phyloP scores from a whole-genome alignment of 1,140 invertebrate species.

The Apis dorsata region DNA sequence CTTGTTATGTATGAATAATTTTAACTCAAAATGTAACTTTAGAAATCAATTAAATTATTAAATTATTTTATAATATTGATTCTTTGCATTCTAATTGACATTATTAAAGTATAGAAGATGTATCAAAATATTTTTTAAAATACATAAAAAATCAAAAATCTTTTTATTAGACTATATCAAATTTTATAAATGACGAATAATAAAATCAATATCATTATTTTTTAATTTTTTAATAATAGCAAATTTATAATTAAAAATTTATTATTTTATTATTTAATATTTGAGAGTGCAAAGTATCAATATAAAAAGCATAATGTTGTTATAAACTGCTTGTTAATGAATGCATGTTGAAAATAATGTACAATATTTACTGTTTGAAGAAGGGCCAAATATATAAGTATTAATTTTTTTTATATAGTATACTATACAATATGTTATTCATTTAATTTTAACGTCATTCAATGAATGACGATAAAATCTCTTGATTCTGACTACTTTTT shows the following conservation, averaged over 20 bases:
- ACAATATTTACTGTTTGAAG: conserved; percentile 52
- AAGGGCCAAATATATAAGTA: conserved; percentile 54
- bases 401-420: conserved; percentile 40
- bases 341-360: conserved; percentile 45
- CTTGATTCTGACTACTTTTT: conserved; percentile 31
- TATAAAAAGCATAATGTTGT: background rate
- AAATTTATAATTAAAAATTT: background rate
- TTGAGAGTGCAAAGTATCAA: conserved; percentile 33
- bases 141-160: background rate
- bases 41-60: conserved; percentile 14
- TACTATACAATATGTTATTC: background rate
- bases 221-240: background rate
- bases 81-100: conserved; percentile 14
- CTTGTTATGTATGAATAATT: conserved; percentile 18
- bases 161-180: background rate
- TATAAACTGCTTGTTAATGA: conserved; percentile 36
- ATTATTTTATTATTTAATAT: background rate
- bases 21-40: background rate
- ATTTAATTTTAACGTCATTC: conserved; percentile 43
- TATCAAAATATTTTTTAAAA: conserved; percentile 15
- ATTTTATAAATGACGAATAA: background rate
- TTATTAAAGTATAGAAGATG: background rate
- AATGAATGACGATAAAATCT: conserved; percentile 35
- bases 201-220: background rate
- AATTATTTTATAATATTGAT: conserved; percentile 24